These are phyloP conservation scores for Nudaria mundana DNA, from an alignment of 2,888 invertebrate genomes.

Conservation along the genomic window DNA sequence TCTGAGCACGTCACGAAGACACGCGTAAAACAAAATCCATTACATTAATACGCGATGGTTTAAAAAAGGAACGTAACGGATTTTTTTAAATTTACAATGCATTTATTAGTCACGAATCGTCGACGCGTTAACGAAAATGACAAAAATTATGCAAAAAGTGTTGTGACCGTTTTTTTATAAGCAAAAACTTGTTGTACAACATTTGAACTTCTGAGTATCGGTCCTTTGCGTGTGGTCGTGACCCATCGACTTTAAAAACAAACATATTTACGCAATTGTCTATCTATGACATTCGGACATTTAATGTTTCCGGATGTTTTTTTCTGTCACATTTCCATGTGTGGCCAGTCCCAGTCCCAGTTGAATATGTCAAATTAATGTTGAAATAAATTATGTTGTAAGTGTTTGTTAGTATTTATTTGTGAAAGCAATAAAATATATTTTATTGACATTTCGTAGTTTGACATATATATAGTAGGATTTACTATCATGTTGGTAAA, in stretches of 20 bases:
- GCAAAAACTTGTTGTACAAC: conserved; percentile 23
- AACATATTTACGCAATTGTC: conserved; percentile 52
- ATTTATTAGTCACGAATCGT: conserved; percentile 10
- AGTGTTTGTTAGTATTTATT: background rate
- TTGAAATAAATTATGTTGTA: background rate
- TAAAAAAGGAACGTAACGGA: conserved; percentile 5
- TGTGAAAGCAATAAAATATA: conserved; percentile 4
- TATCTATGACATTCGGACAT: conserved; percentile 37
- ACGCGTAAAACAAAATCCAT: background rate
- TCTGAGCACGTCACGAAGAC: no score
- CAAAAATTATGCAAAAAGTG: conserved; percentile 10
- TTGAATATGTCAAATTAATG: conserved; percentile 15
- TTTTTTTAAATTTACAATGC: conserved; percentile 5
- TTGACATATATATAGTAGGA: no score
- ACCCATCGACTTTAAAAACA: conserved; percentile 43
- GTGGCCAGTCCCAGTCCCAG: conserved; percentile 16
- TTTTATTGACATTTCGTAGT: background rate
- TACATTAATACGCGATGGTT: no score
- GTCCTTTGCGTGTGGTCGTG: conserved; percentile 57
- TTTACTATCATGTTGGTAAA: no score
- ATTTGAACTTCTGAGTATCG: conserved; percentile 20
- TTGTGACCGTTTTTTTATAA: conserved; percentile 8
- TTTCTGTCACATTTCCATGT: conserved; percentile 27
- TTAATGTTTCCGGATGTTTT: conserved; percentile 31
- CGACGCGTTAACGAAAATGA: conserved; percentile 6